Evolutionary conservation across 2,113 vertebrate genomes (phyloP).

Genomic region (Diphyllodes magnificus): DNA sequence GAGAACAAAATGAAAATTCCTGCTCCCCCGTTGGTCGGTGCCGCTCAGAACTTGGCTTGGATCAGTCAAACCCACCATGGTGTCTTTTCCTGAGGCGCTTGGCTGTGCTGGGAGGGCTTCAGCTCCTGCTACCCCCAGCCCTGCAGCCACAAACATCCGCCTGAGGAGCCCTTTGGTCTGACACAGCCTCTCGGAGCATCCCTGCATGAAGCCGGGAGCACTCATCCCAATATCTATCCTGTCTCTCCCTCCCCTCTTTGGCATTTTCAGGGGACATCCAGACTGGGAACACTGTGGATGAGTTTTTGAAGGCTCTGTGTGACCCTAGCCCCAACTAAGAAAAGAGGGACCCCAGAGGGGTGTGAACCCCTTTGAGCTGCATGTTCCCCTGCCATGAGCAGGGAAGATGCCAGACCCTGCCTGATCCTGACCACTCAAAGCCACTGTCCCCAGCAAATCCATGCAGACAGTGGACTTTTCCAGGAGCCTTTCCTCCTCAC

Average conservation of each 20-base stretch:
- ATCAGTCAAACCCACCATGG: neutral
- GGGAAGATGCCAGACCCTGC: neutral
- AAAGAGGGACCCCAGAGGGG: neutral
- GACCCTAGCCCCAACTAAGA: neutral
- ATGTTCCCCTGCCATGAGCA: rapidly evolving
- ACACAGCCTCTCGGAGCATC: rapidly evolving
- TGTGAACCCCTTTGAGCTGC: neutral
- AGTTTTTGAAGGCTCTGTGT: neutral
- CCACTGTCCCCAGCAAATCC: rapidly evolving
- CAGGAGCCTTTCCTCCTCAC: neutral
- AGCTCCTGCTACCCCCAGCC: neutral
- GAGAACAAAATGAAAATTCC: conserved; percentile 26
- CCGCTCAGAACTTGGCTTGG: neutral
- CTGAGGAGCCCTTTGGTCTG: neutral
- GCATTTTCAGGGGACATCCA: neutral
- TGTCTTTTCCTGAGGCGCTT: neutral
- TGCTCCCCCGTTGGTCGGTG: neutral
- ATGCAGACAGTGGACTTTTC: rapidly evolving
- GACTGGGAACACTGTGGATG: rapidly evolving
- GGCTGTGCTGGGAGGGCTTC: neutral
- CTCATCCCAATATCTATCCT: rapidly evolving
- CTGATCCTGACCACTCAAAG: neutral
- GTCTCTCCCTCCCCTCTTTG: neutral
- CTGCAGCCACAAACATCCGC: rapidly evolving
- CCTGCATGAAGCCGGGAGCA: neutral